Evolutionary conservation across 30 jellyfish, hydroid and myxozoan genomes (phyloP).

Genomic region (Aurelia coerulea): DNA sequence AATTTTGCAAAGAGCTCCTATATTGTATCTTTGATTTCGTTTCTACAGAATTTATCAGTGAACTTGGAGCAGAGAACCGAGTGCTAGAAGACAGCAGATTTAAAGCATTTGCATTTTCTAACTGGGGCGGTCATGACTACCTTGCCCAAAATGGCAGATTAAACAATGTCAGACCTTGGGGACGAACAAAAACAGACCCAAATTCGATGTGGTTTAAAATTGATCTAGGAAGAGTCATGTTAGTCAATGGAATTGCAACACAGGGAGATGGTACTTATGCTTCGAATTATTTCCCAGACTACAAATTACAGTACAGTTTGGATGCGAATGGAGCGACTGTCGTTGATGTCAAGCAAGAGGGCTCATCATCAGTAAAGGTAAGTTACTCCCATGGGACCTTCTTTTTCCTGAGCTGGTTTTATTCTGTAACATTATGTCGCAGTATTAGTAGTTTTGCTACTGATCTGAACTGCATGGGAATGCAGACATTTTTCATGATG

Average conservation of each 20-base stretch:
- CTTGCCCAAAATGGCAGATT: slow-evolving; percentile 56
- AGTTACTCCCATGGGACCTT: too few species aligned
- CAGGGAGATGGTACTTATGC: slow-evolving; percentile 75
- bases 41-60: slow-evolving; percentile 16
- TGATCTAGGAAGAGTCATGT: slow-evolving; percentile 68
- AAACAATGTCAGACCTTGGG: slow-evolving; percentile 64
- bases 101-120: slow-evolving; percentile 13
- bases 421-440: too few species aligned
- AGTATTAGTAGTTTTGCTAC: too few species aligned
- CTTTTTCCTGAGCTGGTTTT: too few species aligned
- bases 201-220: slow-evolving; percentile 47
- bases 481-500: too few species aligned
- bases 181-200: neutral
- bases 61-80: slow-evolving; percentile 62
- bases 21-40: neutral
- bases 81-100: slow-evolving; percentile 59
- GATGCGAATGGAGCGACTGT: slow-evolving; percentile 11
- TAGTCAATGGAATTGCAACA: slow-evolving; percentile 61
- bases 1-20: too few species aligned
- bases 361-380: slow-evolving; percentile 30
- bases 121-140: neutral
- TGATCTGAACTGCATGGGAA: too few species aligned
- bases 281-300: slow-evolving; percentile 47
- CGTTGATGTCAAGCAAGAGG: slow-evolving; percentile 30
- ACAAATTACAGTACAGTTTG: slow-evolving; percentile 46